Evolutionary conservation across 2,797 vertebrate genomes (phyloP), one percentile per base, ranked within the genome.

Genomic region (Varecia variegata): DNA sequence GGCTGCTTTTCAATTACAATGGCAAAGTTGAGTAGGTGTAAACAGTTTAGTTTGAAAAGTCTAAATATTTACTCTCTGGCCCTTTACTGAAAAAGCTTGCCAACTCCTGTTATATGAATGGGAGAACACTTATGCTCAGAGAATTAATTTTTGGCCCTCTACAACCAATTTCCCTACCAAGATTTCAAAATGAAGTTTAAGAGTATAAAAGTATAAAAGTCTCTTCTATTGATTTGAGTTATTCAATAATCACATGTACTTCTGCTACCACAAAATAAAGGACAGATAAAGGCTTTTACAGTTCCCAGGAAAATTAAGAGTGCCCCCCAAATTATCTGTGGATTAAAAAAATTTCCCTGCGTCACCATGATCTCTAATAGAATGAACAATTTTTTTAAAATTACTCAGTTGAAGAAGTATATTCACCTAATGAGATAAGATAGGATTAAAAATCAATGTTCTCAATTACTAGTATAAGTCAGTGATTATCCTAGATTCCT

Each of bases 121-220:
- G 52, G 40, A 65, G 25, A 82, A 86, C 3, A 50, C 3, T 62
- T 52, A 50, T 6, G 23, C n/a, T 93, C 47, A 83, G 30, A 93
- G n/a, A 88, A 87, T 38, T 23, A 32, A 71, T 23, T 76, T 50
- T 58, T 83, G 54, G 74, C 15, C 1, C 50, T 92, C 56, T 45
- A 23, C 32, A 71, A 70, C 27, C 40, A 93, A 71, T 65, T 92
- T 95, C 17, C n/a, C 32, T 47, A 93, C 6, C 17, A 94, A 74
- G 58, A 90, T 52, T 95, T 97, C n/a, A 96, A 94, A 97, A 92
- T 76, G 25, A 83, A 87, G 74, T 18, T 92, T 83, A 47, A 76
- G 79, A 70, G 12, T 50, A 95, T 27, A 8, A 87, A 95, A 74
- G 14, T 54, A 95, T 23, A 10, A 87, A 95, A 62, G 13, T 79